These are phyloP conservation scores for Cettia cetti DNA, from an alignment of 2,113 vertebrate species.

Conservation along the genomic window DNA sequence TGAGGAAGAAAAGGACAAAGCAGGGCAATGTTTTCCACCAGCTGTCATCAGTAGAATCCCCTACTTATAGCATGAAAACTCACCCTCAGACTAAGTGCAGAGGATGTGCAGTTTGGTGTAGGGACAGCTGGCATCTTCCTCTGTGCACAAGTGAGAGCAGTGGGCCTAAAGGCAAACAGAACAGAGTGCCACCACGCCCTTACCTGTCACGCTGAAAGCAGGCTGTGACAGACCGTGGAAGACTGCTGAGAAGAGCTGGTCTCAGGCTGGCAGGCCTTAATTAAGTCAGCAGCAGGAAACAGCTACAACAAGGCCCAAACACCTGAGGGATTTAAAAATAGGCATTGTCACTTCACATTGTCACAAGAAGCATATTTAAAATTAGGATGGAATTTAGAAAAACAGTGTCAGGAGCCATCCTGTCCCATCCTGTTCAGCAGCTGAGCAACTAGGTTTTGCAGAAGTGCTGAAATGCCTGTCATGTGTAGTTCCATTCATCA, in stretches of 20 bases:
- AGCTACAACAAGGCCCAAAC: not conserved
- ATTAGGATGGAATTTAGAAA: not conserved
- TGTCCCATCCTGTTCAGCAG: not conserved
- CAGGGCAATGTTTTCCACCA: not conserved
- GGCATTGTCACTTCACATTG: not conserved
- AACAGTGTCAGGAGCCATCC: not conserved
- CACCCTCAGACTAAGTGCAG: not conserved
- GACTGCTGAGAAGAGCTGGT: not conserved
- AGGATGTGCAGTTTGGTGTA: not conserved
- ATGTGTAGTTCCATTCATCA: not conserved
- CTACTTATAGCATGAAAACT: not conserved
- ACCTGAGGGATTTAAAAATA: not conserved
- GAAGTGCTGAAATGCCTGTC: not conserved
- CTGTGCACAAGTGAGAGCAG: not conserved
- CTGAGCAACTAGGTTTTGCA: not conserved
- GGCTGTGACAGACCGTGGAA: not conserved
- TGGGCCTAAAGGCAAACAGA: not conserved
- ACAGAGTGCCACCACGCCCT: not conserved
- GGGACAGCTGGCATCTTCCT: not conserved
- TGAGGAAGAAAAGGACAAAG: not conserved
- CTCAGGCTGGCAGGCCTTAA: not conserved
- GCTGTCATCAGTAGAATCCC: not conserved
- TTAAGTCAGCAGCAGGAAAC: conserved; percentile 7
- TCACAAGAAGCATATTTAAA: not conserved
- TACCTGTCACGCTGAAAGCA: rapidly evolving